Evolutionary conservation across 2,113 vertebrate genomes (phyloP).

Genomic region (Pseudolaguvia tuberculata): DNA sequence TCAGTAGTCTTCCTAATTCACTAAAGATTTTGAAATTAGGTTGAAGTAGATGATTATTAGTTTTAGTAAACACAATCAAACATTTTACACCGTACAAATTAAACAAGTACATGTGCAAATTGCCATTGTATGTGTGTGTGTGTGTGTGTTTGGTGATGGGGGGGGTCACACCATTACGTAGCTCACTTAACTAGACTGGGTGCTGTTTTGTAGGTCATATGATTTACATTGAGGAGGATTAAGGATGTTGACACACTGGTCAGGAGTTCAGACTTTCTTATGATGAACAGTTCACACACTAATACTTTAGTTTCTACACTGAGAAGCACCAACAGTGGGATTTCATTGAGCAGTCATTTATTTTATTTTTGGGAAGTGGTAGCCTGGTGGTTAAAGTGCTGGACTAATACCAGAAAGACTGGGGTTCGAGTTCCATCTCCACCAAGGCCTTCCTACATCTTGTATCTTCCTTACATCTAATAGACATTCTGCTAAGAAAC

Average conservation of each 20-base stretch:
- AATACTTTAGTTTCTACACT: background rate
- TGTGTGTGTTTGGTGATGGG: background rate
- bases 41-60: background rate
- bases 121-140: background rate
- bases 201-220: slow-evolving; percentile 9
- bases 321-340: background rate
- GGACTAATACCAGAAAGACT: too few relatives aligned
- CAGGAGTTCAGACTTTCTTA: slow-evolving; percentile 17
- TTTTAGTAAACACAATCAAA: background rate
- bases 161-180: background rate
- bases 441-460: too few relatives aligned
- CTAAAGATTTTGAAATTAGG: background rate
- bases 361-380: too few relatives aligned
- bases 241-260: slow-evolving; percentile 8
- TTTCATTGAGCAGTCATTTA: background rate
- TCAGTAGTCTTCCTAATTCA: background rate
- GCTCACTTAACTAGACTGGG: background rate
- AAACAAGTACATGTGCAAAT: too few relatives aligned
- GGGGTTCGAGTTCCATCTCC: accelerated
- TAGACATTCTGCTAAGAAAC: too few relatives aligned
- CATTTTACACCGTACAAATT: background rate
- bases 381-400: too few relatives aligned
- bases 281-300: slow-evolving; percentile 3
- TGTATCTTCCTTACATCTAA: too few relatives aligned
- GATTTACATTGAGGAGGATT: slow-evolving; percentile 24